Evolutionary conservation across 2,888 invertebrate species (phyloP).

Genomic region (Incurvaria masculella): DNA sequence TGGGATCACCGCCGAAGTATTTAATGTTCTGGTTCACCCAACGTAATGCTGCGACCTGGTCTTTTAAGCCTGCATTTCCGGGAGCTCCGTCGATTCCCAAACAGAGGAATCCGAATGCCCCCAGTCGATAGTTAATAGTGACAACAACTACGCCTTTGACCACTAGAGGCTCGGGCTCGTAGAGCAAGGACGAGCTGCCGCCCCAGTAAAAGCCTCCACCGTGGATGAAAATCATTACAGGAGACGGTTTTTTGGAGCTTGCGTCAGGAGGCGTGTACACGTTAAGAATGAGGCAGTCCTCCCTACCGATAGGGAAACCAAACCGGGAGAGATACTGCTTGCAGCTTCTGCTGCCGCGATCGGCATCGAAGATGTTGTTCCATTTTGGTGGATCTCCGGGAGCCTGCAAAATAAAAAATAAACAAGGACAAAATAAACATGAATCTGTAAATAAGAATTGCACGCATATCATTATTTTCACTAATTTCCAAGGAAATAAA

Average conservation of each 20-base stretch:
- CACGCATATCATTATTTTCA: too few species aligned
- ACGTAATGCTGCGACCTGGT: constrained; percentile 13
- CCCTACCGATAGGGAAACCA: constrained; percentile 11
- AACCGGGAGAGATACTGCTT: constrained; percentile 11
- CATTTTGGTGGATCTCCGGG: constrained; percentile 14
- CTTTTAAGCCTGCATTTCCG: constrained; percentile 16
- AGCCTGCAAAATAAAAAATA: constrained; percentile 9
- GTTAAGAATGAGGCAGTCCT: constrained; percentile 15
- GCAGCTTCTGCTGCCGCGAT: constrained; percentile 8
- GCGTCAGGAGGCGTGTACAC: constrained; percentile 11
- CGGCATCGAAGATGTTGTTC: constrained; percentile 13
- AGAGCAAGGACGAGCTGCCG: constrained; percentile 10
- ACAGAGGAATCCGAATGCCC: constrained; percentile 16
- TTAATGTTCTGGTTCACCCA: constrained; percentile 15
- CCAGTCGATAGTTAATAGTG: constrained; percentile 14
- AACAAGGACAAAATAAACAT: too few species aligned
- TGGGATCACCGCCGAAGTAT: constrained; percentile 14
- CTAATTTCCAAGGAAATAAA: too few species aligned
- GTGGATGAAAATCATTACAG: constrained; percentile 16
- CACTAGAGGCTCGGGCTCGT: constrained; percentile 12
- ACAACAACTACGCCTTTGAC: constrained; percentile 15
- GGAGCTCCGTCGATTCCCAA: constrained; percentile 14
- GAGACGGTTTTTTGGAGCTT: constrained; percentile 9
- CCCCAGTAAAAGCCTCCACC: constrained; percentile 11
- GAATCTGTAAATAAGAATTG: too few species aligned